These are phyloP conservation scores for Scrobipalpa costella DNA, from an alignment of 2,888 invertebrate genomes.

Conservation along the genomic window DNA sequence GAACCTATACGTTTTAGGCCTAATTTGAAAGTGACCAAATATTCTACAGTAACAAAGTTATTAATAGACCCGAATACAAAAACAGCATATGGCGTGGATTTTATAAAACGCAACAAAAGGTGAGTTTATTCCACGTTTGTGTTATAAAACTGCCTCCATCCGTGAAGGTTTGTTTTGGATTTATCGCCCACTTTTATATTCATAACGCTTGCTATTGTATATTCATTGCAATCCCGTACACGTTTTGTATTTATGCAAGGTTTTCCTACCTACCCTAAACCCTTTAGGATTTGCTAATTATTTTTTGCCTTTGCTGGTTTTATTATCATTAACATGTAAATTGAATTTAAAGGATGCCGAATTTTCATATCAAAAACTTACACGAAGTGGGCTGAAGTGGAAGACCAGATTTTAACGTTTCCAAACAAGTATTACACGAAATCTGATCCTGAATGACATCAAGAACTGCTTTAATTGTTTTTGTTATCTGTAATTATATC, in stretches of 20 bases:
- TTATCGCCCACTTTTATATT: conserved; percentile 19
- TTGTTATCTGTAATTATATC: not conserved
- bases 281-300: not conserved
- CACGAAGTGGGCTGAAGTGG: too few species aligned
- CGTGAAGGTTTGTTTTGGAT: conserved; percentile 12
- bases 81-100: conserved; percentile 85
- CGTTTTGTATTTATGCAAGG: not conserved
- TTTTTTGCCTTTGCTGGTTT: not conserved
- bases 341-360: not conserved
- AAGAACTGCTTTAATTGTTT: too few species aligned
- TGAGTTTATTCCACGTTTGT: conserved; percentile 38
- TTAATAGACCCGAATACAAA: conserved; percentile 83
- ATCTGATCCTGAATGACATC: too few species aligned
- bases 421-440: too few species aligned
- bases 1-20: conserved; percentile 82
- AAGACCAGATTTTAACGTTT: too few species aligned
- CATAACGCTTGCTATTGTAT: conserved; percentile 8
- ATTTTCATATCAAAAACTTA: too few species aligned
- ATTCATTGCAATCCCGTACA: not conserved
- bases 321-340: not conserved
- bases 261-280: conserved; percentile 27
- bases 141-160: conserved; percentile 3
- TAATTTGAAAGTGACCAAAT: conserved; percentile 87
- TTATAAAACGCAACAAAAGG: conserved; percentile 81
- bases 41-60: conserved; percentile 85